Percentiles rank a stretch among this genome's conserved stretches.
These are phyloP conservation scores for Diploptera punctata DNA, from an alignment of 2,888 invertebrate species.

Conservation along the genomic window DNA sequence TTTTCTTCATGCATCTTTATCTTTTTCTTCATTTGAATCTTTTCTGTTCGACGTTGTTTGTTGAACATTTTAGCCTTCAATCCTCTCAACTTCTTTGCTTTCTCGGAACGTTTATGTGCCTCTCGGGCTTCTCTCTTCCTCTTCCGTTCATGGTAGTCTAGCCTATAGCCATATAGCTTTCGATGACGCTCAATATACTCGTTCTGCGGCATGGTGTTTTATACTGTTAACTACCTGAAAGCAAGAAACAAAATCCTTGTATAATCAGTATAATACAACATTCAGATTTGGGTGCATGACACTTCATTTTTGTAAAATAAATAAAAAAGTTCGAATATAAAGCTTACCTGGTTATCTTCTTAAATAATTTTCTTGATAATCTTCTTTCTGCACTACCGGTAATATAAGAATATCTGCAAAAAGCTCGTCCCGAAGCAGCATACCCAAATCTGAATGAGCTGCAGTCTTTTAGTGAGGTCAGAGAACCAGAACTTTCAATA, in stretches of 20 bases:
- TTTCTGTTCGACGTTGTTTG: constrained; percentile 95
- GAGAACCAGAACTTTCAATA: too few species aligned
- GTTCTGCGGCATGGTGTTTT: constrained; percentile 91
- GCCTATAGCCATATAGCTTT: constrained; percentile 93
- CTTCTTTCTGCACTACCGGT: too few species aligned
- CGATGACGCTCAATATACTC: constrained; percentile 98
- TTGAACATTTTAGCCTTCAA: constrained; percentile 98
- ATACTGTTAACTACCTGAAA: neutral
- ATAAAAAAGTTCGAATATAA: too few species aligned
- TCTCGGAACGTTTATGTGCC: constrained; percentile 89
- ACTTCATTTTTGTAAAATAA: too few species aligned
- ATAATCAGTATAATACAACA: neutral
- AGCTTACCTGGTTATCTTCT: too few species aligned
- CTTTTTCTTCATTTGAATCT: constrained; percentile 99
- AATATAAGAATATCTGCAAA: too few species aligned
- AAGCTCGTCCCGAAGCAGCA: neutral
- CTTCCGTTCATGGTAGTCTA: constrained; percentile 97
- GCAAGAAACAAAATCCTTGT: neutral
- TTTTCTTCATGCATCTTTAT: constrained; percentile 97
- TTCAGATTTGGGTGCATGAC: constrained; percentile 16
- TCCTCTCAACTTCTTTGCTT: constrained; percentile 91
- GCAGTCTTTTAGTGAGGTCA: too few species aligned
- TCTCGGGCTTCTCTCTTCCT: constrained; percentile 95
- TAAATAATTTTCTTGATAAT: too few species aligned
- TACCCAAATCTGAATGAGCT: constrained; percentile 13